Base-by-base conservation (phyloP, 1,140 invertebrate species). In the Drosophila busckii region DNA sequence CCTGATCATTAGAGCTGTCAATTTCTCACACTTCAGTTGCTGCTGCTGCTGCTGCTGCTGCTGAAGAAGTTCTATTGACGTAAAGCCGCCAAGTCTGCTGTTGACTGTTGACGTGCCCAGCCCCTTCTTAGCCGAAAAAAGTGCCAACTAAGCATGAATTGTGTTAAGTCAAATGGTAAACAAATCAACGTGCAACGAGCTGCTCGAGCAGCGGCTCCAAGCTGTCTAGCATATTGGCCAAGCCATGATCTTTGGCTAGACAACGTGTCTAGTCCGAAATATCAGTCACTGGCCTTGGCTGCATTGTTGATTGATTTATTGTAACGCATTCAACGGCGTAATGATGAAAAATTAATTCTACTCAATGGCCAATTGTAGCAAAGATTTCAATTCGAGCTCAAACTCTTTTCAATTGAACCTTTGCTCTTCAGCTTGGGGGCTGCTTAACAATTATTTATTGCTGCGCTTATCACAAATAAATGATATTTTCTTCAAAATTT, bases 311-410 rank as follows among this genome's bases (percentile, higher is more conserved):
- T 75, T 80, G 73, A 80, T 80, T 80, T 80, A 80, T 80, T 80
- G 73, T 82, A 54, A 64, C 46, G 20, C 68, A 52, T 50, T 32
- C 37, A 52, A 37, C 7, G 28, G 22, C 29, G 69, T 84, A 85
- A 85, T 73, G 83, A 85, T 85, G 83, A 85, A 85, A 85, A 85
- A 85, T 85, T 85, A 85, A 84, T 73, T 59, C 65, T 70, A 59
- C 60, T 62, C 68, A 69, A 68, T 69, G 54, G 54, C 8, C 7
- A 48, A 62, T 54, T 48, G 52, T 60, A n/a, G n/a, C n/a, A 42
- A 58, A 29, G 29, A 59, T 54, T 45, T 45, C 50, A 50, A 53
- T 65, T 46, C 12, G 7, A 25, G n/a, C n/a, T n/a, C n/a, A n/a
- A n/a, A n/a, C n/a, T n/a, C n/a, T 41, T 25, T 44, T 41, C 42